phyloP scores from a whole-genome alignment of 2,113 vertebrate genomes.

The Rhinoderma darwinii region DNA sequence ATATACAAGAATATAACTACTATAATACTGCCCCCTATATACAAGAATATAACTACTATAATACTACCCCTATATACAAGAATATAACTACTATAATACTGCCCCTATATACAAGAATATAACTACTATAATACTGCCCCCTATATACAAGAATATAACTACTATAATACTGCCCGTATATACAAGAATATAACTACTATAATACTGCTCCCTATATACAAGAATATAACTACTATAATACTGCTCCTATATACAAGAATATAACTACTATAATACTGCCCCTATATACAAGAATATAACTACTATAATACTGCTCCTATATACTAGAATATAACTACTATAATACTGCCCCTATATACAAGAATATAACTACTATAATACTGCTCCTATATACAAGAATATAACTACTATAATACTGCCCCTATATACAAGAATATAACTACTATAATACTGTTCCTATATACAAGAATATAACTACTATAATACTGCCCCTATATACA shows the following conservation, averaged over 20 bases:
- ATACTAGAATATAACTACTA: no score
- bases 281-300: background rate
- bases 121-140: background rate
- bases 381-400: background rate
- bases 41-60: no score
- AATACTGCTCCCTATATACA: background rate
- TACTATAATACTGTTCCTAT: background rate
- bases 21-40: background rate
- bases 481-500: background rate
- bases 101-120: no score
- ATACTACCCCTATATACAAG: no score
- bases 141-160: background rate
- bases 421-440: background rate
- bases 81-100: no score
- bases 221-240: constrained; percentile 3
- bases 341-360: no score
- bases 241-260: background rate
- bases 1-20: background rate
- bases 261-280: background rate
- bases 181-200: constrained; percentile 2
- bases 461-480: background rate
- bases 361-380: constrained; percentile 2
- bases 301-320: no score
- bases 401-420: background rate
- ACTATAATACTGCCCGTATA: background rate